Conservation (phyloP, 2,797 vertebrate species). For the Prunella strophiata region DNA sequence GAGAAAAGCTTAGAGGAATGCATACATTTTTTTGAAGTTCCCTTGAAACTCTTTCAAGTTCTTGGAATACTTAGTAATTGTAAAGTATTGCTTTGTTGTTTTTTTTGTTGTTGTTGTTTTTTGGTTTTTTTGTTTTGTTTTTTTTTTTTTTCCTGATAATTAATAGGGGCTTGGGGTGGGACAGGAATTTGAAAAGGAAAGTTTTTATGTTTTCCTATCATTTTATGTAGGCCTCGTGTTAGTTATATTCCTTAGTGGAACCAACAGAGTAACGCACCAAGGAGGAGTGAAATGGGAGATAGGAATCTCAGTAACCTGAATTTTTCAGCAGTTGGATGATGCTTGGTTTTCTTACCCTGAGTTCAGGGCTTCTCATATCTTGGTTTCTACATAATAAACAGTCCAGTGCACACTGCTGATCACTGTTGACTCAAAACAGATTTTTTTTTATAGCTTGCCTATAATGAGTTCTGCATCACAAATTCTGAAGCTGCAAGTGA, state of each 20-base stretch:
- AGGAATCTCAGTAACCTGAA: not conserved
- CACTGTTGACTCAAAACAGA: not conserved
- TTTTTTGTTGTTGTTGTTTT: no score
- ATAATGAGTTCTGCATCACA: not conserved
- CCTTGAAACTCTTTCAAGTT: not conserved
- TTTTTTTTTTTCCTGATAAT: not conserved
- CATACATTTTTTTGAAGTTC: not conserved
- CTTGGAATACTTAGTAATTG: not conserved
- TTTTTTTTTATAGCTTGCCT: not conserved
- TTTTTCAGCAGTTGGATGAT: not conserved
- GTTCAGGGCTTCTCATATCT: not conserved
- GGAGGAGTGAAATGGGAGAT: not conserved
- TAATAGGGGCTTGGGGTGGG: not conserved
- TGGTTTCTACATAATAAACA: not conserved
- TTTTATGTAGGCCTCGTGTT: not conserved
- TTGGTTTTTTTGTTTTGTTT: no score
- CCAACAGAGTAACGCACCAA: not conserved
- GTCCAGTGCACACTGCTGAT: not conserved
- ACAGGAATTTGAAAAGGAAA: not conserved
- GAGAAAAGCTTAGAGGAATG: not conserved
- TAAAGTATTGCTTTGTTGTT: not conserved
- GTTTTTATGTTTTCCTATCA: accelerated
- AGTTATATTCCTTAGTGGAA: not conserved
- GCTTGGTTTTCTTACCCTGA: not conserved
- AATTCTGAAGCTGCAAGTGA: not conserved